These are phyloP conservation scores for Geococcyx californianus DNA, from an alignment of 2,113 vertebrate genomes.

Conservation along the genomic window DNA sequence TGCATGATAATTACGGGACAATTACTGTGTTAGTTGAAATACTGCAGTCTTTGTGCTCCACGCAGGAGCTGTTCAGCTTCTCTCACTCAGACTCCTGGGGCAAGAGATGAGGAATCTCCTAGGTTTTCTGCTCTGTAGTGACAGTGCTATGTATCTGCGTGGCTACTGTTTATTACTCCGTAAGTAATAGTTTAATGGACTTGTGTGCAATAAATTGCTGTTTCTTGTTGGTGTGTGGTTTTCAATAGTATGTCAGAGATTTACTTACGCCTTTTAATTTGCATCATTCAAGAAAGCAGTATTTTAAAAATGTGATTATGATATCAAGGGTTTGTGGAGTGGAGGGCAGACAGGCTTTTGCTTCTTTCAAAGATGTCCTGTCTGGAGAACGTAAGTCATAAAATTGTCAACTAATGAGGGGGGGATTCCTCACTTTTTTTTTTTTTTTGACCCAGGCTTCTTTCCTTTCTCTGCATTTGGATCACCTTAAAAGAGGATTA, in stretches of 20 bases:
- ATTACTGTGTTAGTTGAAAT: not conserved
- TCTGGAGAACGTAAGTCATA: not conserved
- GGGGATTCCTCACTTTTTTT: not conserved
- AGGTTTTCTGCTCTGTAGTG: not conserved
- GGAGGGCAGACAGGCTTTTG: not conserved
- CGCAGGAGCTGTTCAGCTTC: not conserved
- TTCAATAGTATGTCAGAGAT: not conserved
- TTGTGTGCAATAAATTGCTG: not conserved
- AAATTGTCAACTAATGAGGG: not conserved
- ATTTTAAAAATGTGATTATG: not conserved
- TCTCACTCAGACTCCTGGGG: not conserved
- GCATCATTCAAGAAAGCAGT: not conserved
- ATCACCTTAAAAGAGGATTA: not conserved
- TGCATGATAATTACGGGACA: not conserved
- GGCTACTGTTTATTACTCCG: not conserved
- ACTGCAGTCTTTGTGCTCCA: not conserved
- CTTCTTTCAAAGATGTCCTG: not conserved
- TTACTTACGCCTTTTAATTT: not conserved
- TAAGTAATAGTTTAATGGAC: constrained; percentile 4
- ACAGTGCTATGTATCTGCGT: not conserved
- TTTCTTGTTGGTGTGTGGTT: not conserved
- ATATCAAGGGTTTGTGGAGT: not conserved
- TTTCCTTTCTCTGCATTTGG: not conserved
- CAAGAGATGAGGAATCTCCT: not conserved
- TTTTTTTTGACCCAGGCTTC: not conserved